Evolutionary conservation across 2,888 invertebrate genomes (phyloP).

Genomic region (Parthenolecanium corni): DNA sequence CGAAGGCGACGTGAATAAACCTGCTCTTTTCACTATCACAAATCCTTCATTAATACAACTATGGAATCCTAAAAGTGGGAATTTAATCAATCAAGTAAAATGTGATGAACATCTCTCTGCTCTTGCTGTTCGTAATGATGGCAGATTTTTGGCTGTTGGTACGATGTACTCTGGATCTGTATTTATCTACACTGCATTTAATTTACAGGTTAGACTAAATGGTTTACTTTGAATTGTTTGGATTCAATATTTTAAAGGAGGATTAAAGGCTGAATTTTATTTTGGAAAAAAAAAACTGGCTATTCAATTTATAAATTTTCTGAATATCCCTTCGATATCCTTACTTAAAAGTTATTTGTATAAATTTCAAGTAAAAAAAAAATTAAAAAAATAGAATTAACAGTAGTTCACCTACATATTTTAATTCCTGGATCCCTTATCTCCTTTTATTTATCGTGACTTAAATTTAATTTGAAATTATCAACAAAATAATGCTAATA

Average conservation of each 20-base stretch:
- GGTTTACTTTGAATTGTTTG: conserved; percentile 16
- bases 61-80: conserved; percentile 59
- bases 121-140: conserved; percentile 79
- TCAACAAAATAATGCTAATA: no score
- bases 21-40: conserved; percentile 62
- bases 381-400: not conserved
- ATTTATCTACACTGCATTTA: conserved; percentile 80
- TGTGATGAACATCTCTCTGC: conserved; percentile 70
- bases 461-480: no score
- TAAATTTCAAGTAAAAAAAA: not conserved
- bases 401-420: no score
- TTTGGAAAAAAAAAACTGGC: no score
- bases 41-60: conserved; percentile 68
- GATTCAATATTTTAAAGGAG: no score
- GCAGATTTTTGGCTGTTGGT: conserved; percentile 80
- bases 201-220: conserved; percentile 70
- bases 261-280: no score
- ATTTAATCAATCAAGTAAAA: conserved; percentile 46
- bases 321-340: no score
- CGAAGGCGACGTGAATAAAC: conserved; percentile 53
- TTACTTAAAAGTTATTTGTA: no score
- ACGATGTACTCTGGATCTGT: conserved; percentile 90
- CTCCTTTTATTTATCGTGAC: no score
- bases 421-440: no score
- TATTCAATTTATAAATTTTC: no score